These are phyloP conservation scores for Mus musculus DNA, from an alignment of 2,113 vertebrate species.

Conservation along the genomic window DNA sequence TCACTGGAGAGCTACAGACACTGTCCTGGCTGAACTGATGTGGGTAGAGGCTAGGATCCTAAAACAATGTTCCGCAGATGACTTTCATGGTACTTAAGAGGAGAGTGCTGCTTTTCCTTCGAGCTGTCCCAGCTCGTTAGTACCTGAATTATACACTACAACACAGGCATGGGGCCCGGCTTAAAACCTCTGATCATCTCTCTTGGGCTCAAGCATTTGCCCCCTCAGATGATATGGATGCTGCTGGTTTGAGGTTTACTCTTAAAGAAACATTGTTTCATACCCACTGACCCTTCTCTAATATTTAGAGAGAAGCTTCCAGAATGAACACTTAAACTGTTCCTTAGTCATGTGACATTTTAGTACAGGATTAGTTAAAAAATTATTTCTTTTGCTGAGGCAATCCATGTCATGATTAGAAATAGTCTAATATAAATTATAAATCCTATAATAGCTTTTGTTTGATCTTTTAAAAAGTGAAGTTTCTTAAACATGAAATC, in stretches of 20 bases:
- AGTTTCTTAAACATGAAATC: neutral
- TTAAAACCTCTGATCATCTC: neutral
- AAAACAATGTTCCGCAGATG: neutral
- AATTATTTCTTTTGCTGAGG: constrained; percentile 12
- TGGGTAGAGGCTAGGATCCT: neutral
- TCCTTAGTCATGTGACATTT: constrained; percentile 40
- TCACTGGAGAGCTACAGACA: neutral
- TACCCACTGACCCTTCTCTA: neutral
- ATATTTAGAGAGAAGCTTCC: neutral
- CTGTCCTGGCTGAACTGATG: neutral
- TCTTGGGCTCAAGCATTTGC: neutral
- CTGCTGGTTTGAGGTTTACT: neutral
- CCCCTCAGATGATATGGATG: neutral
- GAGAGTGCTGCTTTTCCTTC: neutral
- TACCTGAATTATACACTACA: neutral
- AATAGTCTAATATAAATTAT: constrained; percentile 4
- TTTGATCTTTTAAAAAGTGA: neutral
- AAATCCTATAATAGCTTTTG: neutral
- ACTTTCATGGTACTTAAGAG: neutral
- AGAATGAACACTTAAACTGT: neutral
- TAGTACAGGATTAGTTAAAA: neutral
- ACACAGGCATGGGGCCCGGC: neutral
- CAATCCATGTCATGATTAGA: constrained; percentile 10
- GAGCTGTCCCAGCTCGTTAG: neutral
- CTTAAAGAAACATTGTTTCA: neutral